Conservation (phyloP, 2,797 vertebrate genomes). For the Ispidina picta region DNA sequence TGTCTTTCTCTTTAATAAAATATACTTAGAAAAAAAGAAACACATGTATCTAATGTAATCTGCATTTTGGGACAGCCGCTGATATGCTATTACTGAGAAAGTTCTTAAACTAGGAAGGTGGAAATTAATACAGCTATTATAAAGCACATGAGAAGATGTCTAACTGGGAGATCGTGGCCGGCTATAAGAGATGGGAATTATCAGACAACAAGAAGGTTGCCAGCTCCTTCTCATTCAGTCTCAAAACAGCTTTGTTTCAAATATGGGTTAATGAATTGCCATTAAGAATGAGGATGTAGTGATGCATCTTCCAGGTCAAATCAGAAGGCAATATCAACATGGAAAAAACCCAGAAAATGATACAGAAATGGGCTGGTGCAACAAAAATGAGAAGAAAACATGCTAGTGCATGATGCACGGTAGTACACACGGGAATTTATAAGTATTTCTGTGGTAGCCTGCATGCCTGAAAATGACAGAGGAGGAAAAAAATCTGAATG, state of each 20-base stretch:
- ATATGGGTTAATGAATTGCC: background rate
- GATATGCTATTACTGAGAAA: background rate
- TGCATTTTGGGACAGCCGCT: background rate
- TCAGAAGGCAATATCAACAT: accelerated
- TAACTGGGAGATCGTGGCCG: background rate
- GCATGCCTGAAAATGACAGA: background rate
- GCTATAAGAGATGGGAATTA: background rate
- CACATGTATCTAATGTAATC: background rate
- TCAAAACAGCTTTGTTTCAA: background rate
- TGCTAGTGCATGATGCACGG: background rate
- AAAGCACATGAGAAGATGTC: background rate
- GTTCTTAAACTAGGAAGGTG: background rate
- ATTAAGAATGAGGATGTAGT: background rate
- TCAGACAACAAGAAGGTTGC: background rate
- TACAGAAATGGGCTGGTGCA: background rate
- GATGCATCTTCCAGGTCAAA: background rate
- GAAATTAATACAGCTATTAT: background rate
- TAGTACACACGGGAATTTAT: accelerated
- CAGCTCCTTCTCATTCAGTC: background rate
- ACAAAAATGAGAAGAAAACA: background rate
- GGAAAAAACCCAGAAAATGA: background rate
- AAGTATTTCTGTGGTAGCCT: background rate
- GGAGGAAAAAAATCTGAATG: background rate
- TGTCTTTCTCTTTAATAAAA: background rate
- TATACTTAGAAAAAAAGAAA: background rate